Percentiles rank a stretch among this genome's conserved stretches.
These are phyloP conservation scores for Microcebus ravelobensis DNA, from an alignment of 2,113 vertebrate species.

Conservation along the genomic window DNA sequence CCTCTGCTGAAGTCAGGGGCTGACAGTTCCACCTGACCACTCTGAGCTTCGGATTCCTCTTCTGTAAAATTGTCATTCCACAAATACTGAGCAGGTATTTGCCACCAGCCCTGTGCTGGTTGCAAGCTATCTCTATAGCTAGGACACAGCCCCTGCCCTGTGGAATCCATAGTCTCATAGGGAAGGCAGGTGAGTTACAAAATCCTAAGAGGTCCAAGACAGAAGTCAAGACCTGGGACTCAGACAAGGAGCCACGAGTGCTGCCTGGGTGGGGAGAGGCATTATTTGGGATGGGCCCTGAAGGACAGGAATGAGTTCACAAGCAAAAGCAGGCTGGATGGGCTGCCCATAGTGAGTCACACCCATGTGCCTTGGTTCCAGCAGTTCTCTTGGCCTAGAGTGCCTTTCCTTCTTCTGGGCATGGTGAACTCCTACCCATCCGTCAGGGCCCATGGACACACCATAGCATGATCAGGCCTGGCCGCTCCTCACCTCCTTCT, in stretches of 20 bases:
- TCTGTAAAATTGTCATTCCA: not conserved
- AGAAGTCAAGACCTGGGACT: not conserved
- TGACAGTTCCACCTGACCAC: not conserved
- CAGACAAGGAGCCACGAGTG: not conserved
- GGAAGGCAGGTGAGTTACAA: not conserved
- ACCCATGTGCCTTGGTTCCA: not conserved
- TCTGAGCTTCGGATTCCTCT: not conserved
- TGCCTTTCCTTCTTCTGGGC: not conserved
- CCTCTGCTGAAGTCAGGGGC: not conserved
- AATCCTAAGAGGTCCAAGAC: not conserved
- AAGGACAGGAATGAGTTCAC: not conserved
- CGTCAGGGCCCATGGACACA: constrained; percentile 26
- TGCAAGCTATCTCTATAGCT: not conserved
- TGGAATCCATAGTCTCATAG: not conserved
- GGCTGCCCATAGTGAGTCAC: not conserved
- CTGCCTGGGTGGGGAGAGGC: not conserved
- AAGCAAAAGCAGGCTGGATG: not conserved
- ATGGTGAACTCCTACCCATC: constrained; percentile 27
- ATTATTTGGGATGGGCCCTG: not conserved
- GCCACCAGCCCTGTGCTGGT: not conserved
- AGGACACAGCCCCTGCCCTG: not conserved
- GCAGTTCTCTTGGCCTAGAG: not conserved
- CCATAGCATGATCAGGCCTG: not conserved
- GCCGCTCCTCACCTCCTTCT: not conserved
- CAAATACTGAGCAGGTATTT: not conserved